These are phyloP conservation scores for Macheiramphus alcinus DNA, from an alignment of 2,113 vertebrate genomes.

Conservation along the genomic window DNA sequence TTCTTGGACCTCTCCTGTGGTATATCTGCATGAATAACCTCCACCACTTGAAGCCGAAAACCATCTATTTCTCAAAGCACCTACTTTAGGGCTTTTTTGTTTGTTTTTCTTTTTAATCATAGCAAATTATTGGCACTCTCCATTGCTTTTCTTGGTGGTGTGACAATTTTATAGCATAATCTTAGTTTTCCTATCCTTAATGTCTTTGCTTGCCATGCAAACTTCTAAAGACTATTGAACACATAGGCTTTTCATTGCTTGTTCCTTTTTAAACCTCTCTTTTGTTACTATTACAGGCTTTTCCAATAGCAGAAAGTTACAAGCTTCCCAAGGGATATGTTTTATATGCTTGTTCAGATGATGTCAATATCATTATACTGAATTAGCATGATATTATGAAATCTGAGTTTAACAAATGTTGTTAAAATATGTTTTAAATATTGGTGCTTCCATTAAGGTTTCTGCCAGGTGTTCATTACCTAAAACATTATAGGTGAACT, in stretches of 20 bases:
- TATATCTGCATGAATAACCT: background rate
- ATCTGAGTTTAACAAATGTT: background rate
- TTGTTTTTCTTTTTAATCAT: background rate
- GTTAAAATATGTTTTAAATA: background rate
- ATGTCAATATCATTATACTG: background rate
- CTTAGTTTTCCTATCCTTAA: background rate
- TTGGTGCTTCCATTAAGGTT: background rate
- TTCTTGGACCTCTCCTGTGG: background rate
- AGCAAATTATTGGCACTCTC: background rate
- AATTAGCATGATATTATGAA: conserved; percentile 2
- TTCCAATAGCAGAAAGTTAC: background rate
- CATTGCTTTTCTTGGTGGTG: background rate
- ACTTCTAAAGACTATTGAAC: background rate
- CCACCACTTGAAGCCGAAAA: background rate
- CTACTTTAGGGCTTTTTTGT: background rate
- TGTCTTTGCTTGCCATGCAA: background rate
- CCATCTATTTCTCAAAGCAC: background rate
- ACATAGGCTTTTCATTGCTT: background rate
- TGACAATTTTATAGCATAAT: background rate
- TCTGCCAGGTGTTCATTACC: background rate
- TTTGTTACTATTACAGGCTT: background rate
- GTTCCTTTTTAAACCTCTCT: background rate
- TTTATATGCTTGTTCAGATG: background rate
- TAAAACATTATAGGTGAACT: background rate
- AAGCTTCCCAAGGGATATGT: background rate